Base-by-base conservation (phyloP, 2,888 invertebrate species). In the Eumerus sabulonum region DNA sequence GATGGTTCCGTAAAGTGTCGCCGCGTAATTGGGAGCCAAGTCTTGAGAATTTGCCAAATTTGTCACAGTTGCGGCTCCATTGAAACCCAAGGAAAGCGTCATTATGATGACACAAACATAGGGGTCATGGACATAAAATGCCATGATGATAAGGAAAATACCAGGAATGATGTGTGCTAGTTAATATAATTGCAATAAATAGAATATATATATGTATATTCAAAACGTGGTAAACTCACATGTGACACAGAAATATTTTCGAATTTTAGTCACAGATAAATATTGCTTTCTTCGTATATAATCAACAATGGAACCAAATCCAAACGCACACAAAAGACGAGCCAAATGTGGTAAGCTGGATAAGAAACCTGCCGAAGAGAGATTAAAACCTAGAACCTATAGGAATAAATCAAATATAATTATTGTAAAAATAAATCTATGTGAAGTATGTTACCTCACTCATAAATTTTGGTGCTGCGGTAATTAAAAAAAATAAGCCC, bases 401-500 rank as follows among this genome's bases (percentile, higher is more conserved):
- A 14, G 13, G 60, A n/a, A n/a, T n/a, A n/a, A n/a, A n/a, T n/a
- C 12, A 44, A 18, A 14, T 3, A 40, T 7, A 2, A n/a, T n/a
- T 9, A 36, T 36, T 36, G 36, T 36, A n/a, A 27, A 27, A 27
- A 27, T 27, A 3, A n/a, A 3, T 40, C 40, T 40, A n/a, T 40
- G 40, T 27, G 2, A 4, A 27, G 27, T 27, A 40, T 9, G 48
- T 77, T 57, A 86, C 91, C 83, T 93, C 93, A 45, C 94, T 93
- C 84, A 95, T 90, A 85, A 93, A 95, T 83, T 93, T 93, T 5
- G 94, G 94, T 48, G 94, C 94, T 40, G 93, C 93, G 0, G 94
- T 94, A 88, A 94, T 91, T 54, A 94, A 91, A 85, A 95, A 94
- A 87, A 93, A 94, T 27, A 95, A 86, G 1, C 95, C 93, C 92